Base-by-base conservation (phyloP, 2,888 invertebrate genomes). In the Melikaiella ostensackeni region DNA sequence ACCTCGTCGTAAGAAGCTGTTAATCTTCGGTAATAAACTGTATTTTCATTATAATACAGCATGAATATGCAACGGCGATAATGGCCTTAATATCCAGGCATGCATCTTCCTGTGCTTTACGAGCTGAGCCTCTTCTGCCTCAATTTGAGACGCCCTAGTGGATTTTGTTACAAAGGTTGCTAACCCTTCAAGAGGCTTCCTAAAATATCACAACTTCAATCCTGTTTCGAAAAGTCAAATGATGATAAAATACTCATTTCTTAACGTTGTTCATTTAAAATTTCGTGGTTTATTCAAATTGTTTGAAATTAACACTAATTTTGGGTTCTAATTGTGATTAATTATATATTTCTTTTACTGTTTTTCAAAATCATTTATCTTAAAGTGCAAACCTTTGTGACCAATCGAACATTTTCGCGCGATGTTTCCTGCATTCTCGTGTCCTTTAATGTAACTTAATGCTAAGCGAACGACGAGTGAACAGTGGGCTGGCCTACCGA, bases 21-120 rank as follows among this genome's bases (percentile, higher is more conserved):
- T 91, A 91, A 91, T 91, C 91, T 91, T 91, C 88, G 88, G 91
- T 91, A 91, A 91, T 91, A 91, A 91, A 91, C 90, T 90, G 91
- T 90, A 90, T 91, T 91, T 91, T 91, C 91, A 91, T 91, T 91
- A 91, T 91, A 91, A 91, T 91, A 90, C 91, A 86, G 87, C 91
- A 91, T 91, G 91, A 91, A 91, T 91, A 91, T 91, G 91, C 91
- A 91, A 91, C 90, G 90, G 88, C 90, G 90, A 91, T 91, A 91
- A 91, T 91, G 91, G 91, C 89, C 90, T 91, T 91, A 91, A 91
- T 91, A 91, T 91, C 90, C 89, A 88, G 86, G 89, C 88, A 89
- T 91, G 91, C 91, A 90, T 91, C 91, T 91, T 90, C 90, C 89
- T 89, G 91, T 91, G 89, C 91, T 91, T 91, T 91, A 91, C 90